These are phyloP conservation scores for Platycnemis pennipes DNA, from an alignment of 2,888 invertebrate species.

Conservation along the genomic window DNA sequence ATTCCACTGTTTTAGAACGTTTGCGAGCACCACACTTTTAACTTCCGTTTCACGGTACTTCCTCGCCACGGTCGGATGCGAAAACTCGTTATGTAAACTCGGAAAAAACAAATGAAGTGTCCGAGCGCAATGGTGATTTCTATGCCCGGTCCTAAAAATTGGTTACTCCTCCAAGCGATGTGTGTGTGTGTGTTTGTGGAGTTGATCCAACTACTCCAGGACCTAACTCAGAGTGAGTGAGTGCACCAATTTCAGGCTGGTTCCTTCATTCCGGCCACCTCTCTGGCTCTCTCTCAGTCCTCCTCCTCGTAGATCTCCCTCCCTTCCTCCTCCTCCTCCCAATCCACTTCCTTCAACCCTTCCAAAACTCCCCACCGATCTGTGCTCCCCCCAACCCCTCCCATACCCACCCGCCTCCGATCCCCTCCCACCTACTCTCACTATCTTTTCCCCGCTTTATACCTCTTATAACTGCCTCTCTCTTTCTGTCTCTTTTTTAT, in stretches of 20 bases:
- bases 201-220: constrained; percentile 40
- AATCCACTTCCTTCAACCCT: not conserved
- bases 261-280: constrained; percentile 63
- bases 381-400: not conserved
- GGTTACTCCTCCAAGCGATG: not conserved
- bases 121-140: not conserved
- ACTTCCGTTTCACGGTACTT: not conserved
- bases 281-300: not conserved
- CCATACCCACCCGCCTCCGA: not conserved
- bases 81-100: constrained; percentile 13
- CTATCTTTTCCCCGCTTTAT: constrained; percentile 32
- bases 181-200: not conserved
- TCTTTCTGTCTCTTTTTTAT: not conserved
- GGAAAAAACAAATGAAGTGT: not conserved
- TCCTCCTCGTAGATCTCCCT: not conserved
- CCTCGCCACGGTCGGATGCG: not conserved
- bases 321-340: constrained; percentile 30
- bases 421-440: not conserved
- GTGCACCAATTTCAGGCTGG: constrained; percentile 64
- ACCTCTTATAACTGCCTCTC: constrained; percentile 27
- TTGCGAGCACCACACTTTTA: not conserved
- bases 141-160: not conserved
- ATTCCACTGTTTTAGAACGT: constrained; percentile 16
- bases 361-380: not conserved
- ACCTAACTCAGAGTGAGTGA: constrained; percentile 55